Conservation (phyloP, 1,140 invertebrate genomes). For the Rhynchophorus ferrugineus region DNA sequence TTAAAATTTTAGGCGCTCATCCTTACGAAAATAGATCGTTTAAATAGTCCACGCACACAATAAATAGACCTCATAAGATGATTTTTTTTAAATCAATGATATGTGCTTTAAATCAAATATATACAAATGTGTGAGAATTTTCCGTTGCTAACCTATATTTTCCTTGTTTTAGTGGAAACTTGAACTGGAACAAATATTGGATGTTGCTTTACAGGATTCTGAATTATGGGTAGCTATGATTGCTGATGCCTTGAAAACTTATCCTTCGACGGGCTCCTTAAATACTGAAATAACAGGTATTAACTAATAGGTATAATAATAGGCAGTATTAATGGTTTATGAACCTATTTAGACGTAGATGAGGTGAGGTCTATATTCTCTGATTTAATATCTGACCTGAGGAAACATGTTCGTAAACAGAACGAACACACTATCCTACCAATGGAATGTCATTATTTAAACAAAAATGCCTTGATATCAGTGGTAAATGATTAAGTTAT, state of each 20-base stretch:
- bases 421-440: conserved; percentile 82
- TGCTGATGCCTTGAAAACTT: conserved; percentile 90
- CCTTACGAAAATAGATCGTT: not conserved
- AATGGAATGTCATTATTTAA: conserved; percentile 93
- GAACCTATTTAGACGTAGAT: conserved; percentile 54
- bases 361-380: conserved; percentile 84
- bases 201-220: conserved; percentile 81
- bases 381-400: conserved; percentile 81
- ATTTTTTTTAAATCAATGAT: too few relatives aligned
- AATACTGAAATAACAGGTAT: conserved; percentile 67
- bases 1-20: conserved; percentile 2
- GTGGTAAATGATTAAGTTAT: conserved; percentile 54
- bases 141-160: too few relatives aligned
- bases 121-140: too few relatives aligned
- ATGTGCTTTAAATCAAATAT: too few relatives aligned
- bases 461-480: conserved; percentile 83
- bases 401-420: conserved; percentile 78
- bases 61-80: not conserved
- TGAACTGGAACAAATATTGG: conserved; percentile 89
- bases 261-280: conserved; percentile 77
- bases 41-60: conserved; percentile 2
- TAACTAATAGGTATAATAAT: not conserved
- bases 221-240: conserved; percentile 97
- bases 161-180: conserved; percentile 71
- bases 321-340: not conserved